Percentiles rank a stretch among this genome's conserved stretches.
Evolutionary conservation across 2,797 vertebrate genomes (phyloP).

Genomic region (Orientallactaga sibirica): DNA sequence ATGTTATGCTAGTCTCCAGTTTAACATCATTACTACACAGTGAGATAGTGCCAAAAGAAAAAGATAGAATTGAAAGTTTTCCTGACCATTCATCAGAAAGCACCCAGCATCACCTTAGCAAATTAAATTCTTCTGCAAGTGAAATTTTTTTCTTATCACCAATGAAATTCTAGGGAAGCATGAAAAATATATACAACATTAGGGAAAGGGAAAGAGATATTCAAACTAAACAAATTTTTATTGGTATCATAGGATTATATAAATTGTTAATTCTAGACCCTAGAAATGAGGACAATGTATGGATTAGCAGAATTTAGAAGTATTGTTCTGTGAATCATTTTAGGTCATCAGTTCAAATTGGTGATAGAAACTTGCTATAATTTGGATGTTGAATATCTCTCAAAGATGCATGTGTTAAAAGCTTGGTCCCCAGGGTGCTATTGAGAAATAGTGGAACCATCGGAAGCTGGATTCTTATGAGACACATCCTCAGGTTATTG

Average conservation of each 20-base stretch:
- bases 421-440: not conserved
- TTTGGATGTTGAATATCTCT: not conserved
- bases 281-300: conserved; percentile 43
- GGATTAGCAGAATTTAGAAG: conserved; percentile 67
- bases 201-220: conserved; percentile 40
- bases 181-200: not conserved
- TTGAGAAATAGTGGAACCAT: not conserved
- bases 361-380: not conserved
- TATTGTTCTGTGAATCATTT: conserved; percentile 9
- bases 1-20: conserved; percentile 12
- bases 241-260: conserved; percentile 21
- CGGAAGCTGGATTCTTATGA: not conserved
- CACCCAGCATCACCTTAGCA: not conserved
- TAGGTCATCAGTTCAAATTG: conserved; percentile 56
- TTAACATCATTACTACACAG: conserved; percentile 53
- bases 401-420: not conserved
- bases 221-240: conserved; percentile 57
- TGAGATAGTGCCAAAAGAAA: conserved; percentile 26
- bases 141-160: conserved; percentile 62
- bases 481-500: not conserved
- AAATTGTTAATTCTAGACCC: not conserved
- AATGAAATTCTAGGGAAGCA: conserved; percentile 21
- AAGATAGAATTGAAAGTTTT: conserved; percentile 32
- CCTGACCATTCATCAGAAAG: conserved; percentile 49
- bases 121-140: not conserved